Percentiles rank a stretch among this genome's conserved stretches.
Conservation (phyloP, 2,797 vertebrate genomes). For the Eospalax fontanierii region DNA sequence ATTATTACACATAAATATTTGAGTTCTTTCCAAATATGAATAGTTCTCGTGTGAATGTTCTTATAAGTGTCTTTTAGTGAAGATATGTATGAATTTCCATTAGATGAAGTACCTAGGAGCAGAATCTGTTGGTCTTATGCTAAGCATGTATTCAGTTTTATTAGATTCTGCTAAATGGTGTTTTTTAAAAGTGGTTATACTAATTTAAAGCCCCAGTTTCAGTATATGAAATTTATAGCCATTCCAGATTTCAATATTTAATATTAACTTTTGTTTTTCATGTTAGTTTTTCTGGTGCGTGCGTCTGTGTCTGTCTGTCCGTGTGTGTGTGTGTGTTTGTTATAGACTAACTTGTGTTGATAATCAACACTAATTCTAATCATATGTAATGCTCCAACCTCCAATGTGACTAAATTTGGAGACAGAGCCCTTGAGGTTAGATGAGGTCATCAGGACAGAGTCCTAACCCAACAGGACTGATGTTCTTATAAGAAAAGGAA, state of each 20-base stretch:
- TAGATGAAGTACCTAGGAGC: slow-evolving; percentile 22
- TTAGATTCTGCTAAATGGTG: slow-evolving; percentile 15
- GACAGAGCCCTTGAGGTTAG: not conserved
- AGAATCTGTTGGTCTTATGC: not conserved
- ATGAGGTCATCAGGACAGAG: not conserved
- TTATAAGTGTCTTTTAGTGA: slow-evolving; percentile 29
- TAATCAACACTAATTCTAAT: not conserved
- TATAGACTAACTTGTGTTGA: slow-evolving; percentile 26
- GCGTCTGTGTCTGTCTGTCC: not conserved
- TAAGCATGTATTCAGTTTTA: slow-evolving; percentile 18
- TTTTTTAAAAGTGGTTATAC: slow-evolving; percentile 34
- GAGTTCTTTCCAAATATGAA: slow-evolving; percentile 38
- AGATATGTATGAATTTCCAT: not conserved
- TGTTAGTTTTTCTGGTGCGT: not conserved
- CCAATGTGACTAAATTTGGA: not conserved
- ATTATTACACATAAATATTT: slow-evolving; percentile 4
- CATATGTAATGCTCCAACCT: slow-evolving; percentile 10
- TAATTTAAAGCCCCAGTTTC: slow-evolving; percentile 42
- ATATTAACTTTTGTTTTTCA: not conserved
- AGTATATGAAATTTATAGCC: not conserved
- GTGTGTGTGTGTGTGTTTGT: not conserved
- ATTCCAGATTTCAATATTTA: slow-evolving; percentile 16
- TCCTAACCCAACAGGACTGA: not conserved
- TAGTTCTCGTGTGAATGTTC: not conserved
- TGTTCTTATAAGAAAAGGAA: slow-evolving; percentile 14